A percentile compares a stretch with the other conserved stretches of the same genome.
Evolutionary conservation across 2,113 vertebrate genomes (phyloP).

Genomic region (Anser cygnoides): DNA sequence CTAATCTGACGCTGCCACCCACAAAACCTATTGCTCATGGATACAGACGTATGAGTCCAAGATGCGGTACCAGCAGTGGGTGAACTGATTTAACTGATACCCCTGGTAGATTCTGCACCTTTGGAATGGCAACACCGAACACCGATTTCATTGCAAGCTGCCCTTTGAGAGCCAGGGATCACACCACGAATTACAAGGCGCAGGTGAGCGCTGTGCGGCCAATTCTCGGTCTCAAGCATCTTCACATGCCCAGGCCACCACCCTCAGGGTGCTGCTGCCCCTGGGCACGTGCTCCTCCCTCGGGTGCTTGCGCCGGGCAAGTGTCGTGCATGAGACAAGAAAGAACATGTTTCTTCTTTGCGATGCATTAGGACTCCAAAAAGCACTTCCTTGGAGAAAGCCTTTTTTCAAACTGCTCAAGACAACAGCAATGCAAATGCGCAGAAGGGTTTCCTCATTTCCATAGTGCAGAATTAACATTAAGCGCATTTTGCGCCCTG

Average conservation of each 20-base stretch:
- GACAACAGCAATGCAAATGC: accelerated
- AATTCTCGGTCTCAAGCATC: not conserved
- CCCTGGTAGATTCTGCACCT: not conserved
- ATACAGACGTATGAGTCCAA: not conserved
- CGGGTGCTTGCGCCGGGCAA: not conserved
- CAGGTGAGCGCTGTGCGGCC: not conserved
- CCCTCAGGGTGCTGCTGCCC: not conserved
- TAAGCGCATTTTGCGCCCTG: not conserved
- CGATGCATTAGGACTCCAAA: not conserved
- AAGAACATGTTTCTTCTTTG: not conserved
- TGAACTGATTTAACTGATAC: accelerated
- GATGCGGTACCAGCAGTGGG: accelerated
- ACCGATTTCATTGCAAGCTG: not conserved
- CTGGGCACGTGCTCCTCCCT: not conserved
- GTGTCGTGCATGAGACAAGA: not conserved
- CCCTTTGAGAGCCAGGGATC: not conserved
- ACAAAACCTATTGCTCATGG: not conserved
- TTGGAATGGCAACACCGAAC: not conserved
- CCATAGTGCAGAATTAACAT: not conserved
- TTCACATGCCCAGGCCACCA: not conserved
- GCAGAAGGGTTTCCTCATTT: not conserved
- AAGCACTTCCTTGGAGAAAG: not conserved
- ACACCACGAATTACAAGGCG: not conserved
- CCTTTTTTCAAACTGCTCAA: not conserved
- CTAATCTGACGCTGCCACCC: not conserved